These are phyloP conservation scores for Hirtodrosophila confusa DNA, from an alignment of 2,888 invertebrate species.

Conservation along the genomic window DNA sequence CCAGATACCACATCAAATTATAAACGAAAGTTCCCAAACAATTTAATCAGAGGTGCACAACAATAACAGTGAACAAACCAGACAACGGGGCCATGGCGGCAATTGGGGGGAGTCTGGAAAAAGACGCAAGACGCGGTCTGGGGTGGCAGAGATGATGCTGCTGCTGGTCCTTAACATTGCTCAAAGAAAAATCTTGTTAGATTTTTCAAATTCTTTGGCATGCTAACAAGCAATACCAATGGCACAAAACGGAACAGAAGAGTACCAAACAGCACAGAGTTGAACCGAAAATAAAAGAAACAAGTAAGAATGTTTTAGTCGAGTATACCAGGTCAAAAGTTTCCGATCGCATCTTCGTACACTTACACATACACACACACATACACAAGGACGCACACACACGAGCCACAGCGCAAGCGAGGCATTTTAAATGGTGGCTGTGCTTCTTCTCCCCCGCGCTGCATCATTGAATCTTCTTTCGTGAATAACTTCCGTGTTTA, in stretches of 20 bases:
- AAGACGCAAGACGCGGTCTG: constrained; percentile 12
- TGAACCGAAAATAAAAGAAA: constrained; percentile 18
- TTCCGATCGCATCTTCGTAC: no score
- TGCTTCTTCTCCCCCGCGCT: no score
- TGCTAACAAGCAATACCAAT: constrained; percentile 30
- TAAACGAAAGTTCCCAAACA: constrained; percentile 73
- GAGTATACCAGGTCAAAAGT: no score
- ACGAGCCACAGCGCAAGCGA: no score
- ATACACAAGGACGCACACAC: no score
- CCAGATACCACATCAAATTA: constrained; percentile 66
- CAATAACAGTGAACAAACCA: constrained; percentile 44
- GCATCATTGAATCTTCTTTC: no score
- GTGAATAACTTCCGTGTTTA: no score
- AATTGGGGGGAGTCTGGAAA: background rate
- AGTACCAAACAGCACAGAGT: background rate
- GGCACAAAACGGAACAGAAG: constrained; percentile 23
- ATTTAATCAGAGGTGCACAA: constrained; percentile 71
- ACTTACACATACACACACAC: no score
- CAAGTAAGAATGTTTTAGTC: no score
- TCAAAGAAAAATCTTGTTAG: constrained; percentile 67
- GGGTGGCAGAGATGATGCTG: constrained; percentile 12
- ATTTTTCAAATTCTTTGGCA: constrained; percentile 64
- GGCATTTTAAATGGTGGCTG: no score
- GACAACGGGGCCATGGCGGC: constrained; percentile 6
- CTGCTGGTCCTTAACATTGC: constrained; percentile 41